Percentiles rank a stretch among this genome's conserved stretches.
phyloP scores from a whole-genome alignment of 2,888 invertebrate genomes.

The Fissipunctia ypsillon region DNA sequence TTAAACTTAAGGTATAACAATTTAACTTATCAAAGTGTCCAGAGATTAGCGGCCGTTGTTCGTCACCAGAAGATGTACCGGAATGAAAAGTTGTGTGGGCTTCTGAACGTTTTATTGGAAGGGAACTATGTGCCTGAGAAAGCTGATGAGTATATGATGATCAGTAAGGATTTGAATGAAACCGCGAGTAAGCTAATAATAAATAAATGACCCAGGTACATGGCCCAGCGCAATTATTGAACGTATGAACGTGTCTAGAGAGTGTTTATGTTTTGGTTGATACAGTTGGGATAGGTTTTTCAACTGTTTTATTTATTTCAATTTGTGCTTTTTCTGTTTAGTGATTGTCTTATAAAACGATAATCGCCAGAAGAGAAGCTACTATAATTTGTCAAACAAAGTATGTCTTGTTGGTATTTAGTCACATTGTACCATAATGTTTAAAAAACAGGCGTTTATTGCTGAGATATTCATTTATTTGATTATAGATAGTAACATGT shows the following conservation, averaged over 20 bases:
- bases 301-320: background rate
- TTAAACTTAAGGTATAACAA: slow-evolving; percentile 81
- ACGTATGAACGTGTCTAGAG: background rate
- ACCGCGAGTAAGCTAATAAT: background rate
- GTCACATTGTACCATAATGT: background rate
- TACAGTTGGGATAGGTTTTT: background rate
- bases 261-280: background rate
- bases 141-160: slow-evolving; percentile 67
- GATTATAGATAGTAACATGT: slow-evolving; percentile 54
- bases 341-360: background rate
- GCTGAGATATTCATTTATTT: slow-evolving; percentile 63
- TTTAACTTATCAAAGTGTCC: slow-evolving; percentile 71
- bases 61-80: slow-evolving; percentile 70
- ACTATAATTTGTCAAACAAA: background rate
- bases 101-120: slow-evolving; percentile 75
- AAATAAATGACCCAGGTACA: background rate
- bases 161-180: slow-evolving; percentile 66
- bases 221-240: background rate
- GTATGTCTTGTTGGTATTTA: background rate
- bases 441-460: slow-evolving; percentile 14
- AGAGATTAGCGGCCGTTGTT: slow-evolving; percentile 70
- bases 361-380: background rate
- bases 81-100: slow-evolving; percentile 66
- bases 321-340: background rate
- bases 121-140: slow-evolving; percentile 76